Percentiles rank a stretch among this genome's conserved stretches.
These are phyloP conservation scores for Plodia interpunctella DNA, from an alignment of 1,140 invertebrate genomes.

Conservation along the genomic window DNA sequence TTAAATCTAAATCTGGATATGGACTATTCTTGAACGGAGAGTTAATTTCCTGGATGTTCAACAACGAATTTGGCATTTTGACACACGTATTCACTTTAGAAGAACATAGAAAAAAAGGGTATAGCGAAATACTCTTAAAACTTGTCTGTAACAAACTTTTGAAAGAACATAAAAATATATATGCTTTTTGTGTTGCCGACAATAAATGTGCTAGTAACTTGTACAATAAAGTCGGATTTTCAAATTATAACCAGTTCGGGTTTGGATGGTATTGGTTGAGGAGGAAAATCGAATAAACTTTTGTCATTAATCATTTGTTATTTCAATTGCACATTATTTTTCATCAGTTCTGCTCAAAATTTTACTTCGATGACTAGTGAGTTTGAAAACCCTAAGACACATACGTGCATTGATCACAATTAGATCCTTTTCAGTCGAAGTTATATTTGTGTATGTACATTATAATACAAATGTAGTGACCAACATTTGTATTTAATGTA, in stretches of 20 bases:
- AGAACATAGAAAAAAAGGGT: constrained; percentile 39
- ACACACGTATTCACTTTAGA: constrained; percentile 38
- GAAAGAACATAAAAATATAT: constrained; percentile 29
- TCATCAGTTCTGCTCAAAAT: too few relatives aligned
- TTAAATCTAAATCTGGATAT: constrained; percentile 35
- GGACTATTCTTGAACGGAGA: constrained; percentile 33
- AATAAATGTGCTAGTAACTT: constrained; percentile 22
- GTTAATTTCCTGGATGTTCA: constrained; percentile 36
- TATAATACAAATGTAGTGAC: too few relatives aligned
- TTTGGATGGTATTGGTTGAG: constrained; percentile 26
- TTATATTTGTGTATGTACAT: too few relatives aligned
- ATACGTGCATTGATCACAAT: too few relatives aligned
- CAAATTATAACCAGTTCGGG: constrained; percentile 11
- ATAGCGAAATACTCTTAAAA: constrained; percentile 34
- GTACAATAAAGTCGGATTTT: constrained; percentile 40
- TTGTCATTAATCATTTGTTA: neutral
- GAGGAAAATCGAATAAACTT: neutral
- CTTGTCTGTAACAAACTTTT: constrained; percentile 33
- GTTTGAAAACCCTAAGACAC: too few relatives aligned
- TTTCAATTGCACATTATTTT: neutral
- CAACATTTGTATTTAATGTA: too few relatives aligned
- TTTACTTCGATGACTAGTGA: too few relatives aligned
- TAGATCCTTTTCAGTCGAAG: too few relatives aligned
- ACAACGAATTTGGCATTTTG: constrained; percentile 38
- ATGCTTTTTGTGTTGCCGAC: constrained; percentile 12